Percentiles rank a stretch among this genome's conserved stretches.
Conservation (phyloP, 2,888 invertebrate species). For the Rhagonycha lutea region DNA sequence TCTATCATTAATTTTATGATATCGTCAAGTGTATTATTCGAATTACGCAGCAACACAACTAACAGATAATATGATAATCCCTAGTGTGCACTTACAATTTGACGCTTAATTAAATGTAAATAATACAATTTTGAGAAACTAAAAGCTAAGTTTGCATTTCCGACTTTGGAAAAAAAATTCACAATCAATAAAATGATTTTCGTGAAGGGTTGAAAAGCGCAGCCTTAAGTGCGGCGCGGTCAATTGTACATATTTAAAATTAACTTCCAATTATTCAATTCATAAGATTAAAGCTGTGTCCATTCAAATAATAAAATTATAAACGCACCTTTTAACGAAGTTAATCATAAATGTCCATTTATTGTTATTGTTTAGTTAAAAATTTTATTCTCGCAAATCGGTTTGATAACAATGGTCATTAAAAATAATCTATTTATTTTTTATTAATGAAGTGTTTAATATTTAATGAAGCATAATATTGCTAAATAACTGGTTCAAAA, state of each 20-base stretch:
- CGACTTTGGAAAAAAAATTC: not conserved
- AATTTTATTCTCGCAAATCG: not conserved
- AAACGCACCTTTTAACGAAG: not conserved
- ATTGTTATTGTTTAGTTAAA: not conserved
- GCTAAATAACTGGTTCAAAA: not conserved
- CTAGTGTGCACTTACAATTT: not conserved
- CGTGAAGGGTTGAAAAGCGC: no score
- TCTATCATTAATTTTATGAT: not conserved
- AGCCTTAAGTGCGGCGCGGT: no score
- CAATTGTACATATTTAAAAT: slow-evolving; percentile 6
- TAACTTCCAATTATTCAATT: not conserved
- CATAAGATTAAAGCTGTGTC: not conserved
- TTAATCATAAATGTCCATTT: not conserved
- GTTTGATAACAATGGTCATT: not conserved
- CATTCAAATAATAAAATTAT: not conserved
- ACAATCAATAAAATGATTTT: no score
- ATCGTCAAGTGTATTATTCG: not conserved
- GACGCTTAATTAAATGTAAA: not conserved
- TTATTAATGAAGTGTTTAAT: not conserved
- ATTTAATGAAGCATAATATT: not conserved
- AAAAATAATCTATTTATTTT: not conserved
- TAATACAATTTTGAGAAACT: not conserved
- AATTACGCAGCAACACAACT: not conserved
- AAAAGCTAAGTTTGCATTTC: not conserved
- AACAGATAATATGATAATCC: not conserved